Conservation (phyloP, 2,888 invertebrate genomes). For the Tineola bisselliella region DNA sequence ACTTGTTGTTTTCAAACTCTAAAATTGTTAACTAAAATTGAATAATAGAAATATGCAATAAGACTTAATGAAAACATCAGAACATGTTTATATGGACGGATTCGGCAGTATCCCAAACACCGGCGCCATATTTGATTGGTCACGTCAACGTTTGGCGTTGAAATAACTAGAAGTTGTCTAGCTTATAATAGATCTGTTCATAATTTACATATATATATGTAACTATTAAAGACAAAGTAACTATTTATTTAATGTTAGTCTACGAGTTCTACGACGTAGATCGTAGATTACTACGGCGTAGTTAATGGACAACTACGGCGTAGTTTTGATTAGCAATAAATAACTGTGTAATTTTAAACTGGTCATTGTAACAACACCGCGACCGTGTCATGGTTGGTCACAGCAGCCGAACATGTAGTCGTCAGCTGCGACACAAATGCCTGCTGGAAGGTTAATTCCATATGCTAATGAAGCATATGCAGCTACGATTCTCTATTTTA, state of each 20-base stretch:
- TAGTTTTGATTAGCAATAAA: too few relatives aligned
- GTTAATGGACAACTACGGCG: too few relatives aligned
- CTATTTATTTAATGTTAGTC: too few relatives aligned
- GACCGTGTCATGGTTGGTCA: conserved; percentile 2
- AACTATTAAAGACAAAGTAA: too few relatives aligned
- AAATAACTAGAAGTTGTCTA: not conserved
- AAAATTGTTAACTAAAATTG: not conserved
- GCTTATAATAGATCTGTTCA: not conserved
- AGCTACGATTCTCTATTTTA: not conserved
- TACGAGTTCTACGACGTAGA: too few relatives aligned
- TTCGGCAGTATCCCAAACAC: not conserved
- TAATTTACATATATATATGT: too few relatives aligned
- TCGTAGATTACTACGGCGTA: too few relatives aligned
- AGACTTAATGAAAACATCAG: conserved; percentile 2
- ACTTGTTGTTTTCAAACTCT: too few relatives aligned
- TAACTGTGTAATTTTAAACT: not conserved
- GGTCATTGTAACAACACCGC: not conserved
- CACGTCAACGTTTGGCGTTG: conserved; percentile 4
- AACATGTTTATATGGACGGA: not conserved
- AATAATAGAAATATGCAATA: not conserved
- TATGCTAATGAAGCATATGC: not conserved
- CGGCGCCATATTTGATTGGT: conserved; percentile 11
- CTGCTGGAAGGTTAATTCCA: not conserved
- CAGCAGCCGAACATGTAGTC: not conserved
- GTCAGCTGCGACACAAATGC: conserved; percentile 6